Percentiles rank a stretch among this genome's conserved stretches.
phyloP scores from a whole-genome alignment of 2,888 invertebrate genomes.

The Rugalucina vietnamica region DNA sequence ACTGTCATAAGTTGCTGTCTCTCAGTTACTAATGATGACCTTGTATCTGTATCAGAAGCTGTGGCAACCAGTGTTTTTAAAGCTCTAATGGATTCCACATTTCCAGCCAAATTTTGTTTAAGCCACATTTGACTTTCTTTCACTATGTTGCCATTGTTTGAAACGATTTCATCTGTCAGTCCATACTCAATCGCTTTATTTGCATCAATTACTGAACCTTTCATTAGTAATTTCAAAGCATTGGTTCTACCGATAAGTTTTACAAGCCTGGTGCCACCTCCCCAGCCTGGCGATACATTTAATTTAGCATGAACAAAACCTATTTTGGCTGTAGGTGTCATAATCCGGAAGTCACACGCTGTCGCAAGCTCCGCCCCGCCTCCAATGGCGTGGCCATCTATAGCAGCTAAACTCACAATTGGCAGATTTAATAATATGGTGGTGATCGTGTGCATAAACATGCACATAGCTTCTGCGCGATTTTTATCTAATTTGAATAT shows the following conservation, averaged over 20 bases:
- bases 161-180: constrained; percentile 83
- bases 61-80: constrained; percentile 79
- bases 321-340: constrained; percentile 82
- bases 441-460: constrained; percentile 84
- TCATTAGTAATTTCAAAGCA: constrained; percentile 84
- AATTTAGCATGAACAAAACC: constrained; percentile 85
- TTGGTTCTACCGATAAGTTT: constrained; percentile 83
- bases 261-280: constrained; percentile 84
- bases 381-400: constrained; percentile 85
- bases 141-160: constrained; percentile 67
- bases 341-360: constrained; percentile 85
- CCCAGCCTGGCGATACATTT: constrained; percentile 86
- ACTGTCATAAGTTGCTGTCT: constrained; percentile 82
- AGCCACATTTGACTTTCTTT: constrained; percentile 82
- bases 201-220: constrained; percentile 78
- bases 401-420: constrained; percentile 85
- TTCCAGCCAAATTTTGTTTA: constrained; percentile 65
- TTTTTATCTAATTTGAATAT: constrained; percentile 79
- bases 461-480: constrained; percentile 84
- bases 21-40: constrained; percentile 80
- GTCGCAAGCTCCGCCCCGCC: constrained; percentile 86
- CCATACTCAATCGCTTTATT: constrained; percentile 83
- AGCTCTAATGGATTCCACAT: constrained; percentile 72
- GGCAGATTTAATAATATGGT: constrained; percentile 84
- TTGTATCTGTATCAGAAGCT: constrained; percentile 66